A percentile compares a stretch with the other conserved stretches of the same genome.
Evolutionary conservation across 1,140 invertebrate species (phyloP).

Genomic region (Notospermus geniculatus): DNA sequence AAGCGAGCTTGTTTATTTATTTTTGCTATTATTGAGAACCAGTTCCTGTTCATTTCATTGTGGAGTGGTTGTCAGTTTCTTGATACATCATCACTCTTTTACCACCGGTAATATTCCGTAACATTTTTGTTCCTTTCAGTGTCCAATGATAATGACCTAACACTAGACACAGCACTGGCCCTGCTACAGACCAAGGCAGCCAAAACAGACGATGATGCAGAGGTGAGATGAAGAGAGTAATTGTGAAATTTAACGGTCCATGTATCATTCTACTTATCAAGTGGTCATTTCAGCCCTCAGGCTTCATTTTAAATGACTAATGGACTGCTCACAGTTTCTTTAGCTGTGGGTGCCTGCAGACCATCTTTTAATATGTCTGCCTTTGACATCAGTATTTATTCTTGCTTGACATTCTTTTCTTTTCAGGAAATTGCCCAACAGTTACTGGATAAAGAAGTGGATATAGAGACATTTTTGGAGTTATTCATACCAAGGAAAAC

Average conservation of each 20-base stretch:
- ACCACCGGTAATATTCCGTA: constrained; percentile 2
- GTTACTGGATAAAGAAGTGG: constrained; percentile 70
- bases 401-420: constrained; percentile 9
- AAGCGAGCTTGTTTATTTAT: constrained; percentile 16
- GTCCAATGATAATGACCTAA: constrained; percentile 68
- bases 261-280: too few relatives aligned
- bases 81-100: too few relatives aligned
- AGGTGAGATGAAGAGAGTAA: constrained; percentile 56
- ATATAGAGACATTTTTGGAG: constrained; percentile 76
- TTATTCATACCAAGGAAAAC: constrained; percentile 72
- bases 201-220: constrained; percentile 84
- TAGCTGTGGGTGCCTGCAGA: too few relatives aligned
- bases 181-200: constrained; percentile 80
- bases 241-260: too few relatives aligned
- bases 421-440: constrained; percentile 64
- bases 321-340: too few relatives aligned
- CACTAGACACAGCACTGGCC: constrained; percentile 76
- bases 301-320: too few relatives aligned
- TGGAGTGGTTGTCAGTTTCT: too few relatives aligned
- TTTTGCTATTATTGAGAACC: too few relatives aligned
- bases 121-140: constrained; percentile 57
- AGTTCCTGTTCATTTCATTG: too few relatives aligned
- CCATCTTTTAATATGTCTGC: too few relatives aligned
- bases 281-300: too few relatives aligned
- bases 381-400: too few relatives aligned